Evolutionary conservation across 2,888 invertebrate genomes (phyloP).

Genomic region (Caenorhabditis sp.): DNA sequence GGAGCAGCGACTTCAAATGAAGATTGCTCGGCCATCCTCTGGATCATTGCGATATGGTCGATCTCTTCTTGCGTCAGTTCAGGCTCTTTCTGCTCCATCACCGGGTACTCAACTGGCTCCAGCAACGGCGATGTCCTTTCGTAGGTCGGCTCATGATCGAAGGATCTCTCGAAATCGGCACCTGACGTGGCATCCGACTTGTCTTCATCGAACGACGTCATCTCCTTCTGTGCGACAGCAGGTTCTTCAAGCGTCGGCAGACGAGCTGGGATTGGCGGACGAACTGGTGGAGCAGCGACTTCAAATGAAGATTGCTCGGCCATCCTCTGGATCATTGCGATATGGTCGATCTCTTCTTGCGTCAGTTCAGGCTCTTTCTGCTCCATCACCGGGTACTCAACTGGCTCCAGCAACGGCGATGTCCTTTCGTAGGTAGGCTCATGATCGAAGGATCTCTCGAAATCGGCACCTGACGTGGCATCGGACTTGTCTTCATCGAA

Average conservation of each 20-base stretch:
- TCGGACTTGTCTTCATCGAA: slow-evolving; percentile 27
- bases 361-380: slow-evolving; percentile 26
- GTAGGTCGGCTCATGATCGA: slow-evolving; percentile 5
- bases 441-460: slow-evolving; percentile 32
- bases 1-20: slow-evolving; percentile 38
- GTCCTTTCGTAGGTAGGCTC: too few species aligned
- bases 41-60: slow-evolving; percentile 49
- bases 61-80: slow-evolving; percentile 54
- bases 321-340: slow-evolving; percentile 27
- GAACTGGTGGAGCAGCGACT: slow-evolving; percentile 8
- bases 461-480: slow-evolving; percentile 59
- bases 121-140: background rate
- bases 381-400: background rate
- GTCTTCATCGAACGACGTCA: slow-evolving; percentile 22
- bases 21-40: slow-evolving; percentile 25
- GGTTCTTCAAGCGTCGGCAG: slow-evolving; percentile 16
- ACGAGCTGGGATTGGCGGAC: slow-evolving; percentile 1
- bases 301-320: slow-evolving; percentile 44
- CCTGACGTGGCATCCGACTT: slow-evolving; percentile 13
- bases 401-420: slow-evolving; percentile 24
- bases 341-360: slow-evolving; percentile 52
- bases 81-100: background rate
- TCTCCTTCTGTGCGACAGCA: background rate
- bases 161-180: slow-evolving; percentile 2
- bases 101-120: too few species aligned